Percentiles rank a stretch among this genome's conserved stretches.
phyloP scores from a whole-genome alignment of 2,888 invertebrate genomes.

The Xylota sylvarum region DNA sequence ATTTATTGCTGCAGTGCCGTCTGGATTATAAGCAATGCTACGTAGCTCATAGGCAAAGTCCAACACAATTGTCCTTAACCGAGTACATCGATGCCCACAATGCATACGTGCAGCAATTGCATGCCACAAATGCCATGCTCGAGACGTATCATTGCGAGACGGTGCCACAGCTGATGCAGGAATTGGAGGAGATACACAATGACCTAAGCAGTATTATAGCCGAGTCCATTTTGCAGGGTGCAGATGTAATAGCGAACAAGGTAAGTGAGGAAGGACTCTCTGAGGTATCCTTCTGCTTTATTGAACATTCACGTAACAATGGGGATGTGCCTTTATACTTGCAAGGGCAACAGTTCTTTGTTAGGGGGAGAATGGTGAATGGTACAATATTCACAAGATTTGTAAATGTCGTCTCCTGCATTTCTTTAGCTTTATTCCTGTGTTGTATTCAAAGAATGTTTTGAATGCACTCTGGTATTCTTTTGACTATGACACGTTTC shows the following conservation, averaged over 20 bases:
- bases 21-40: constrained; percentile 95
- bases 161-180: constrained; percentile 94
- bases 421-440: not conserved
- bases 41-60: constrained; percentile 90
- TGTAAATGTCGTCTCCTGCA: not conserved
- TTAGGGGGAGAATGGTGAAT: not conserved
- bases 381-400: not conserved
- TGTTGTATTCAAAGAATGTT: not conserved
- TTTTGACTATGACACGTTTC: constrained; percentile 16
- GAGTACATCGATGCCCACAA: constrained; percentile 97
- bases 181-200: constrained; percentile 96
- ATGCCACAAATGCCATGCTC: constrained; percentile 96
- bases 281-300: not conserved
- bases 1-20: constrained; percentile 89
- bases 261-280: constrained; percentile 86
- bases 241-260: constrained; percentile 93
- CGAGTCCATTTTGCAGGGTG: constrained; percentile 94
- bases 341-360: not conserved
- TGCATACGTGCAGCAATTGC: constrained; percentile 95
- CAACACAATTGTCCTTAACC: constrained; percentile 89
- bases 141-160: constrained; percentile 95
- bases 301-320: constrained; percentile 5
- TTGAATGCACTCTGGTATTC: constrained; percentile 14
- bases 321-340: not conserved
- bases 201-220: constrained; percentile 95